phyloP scores from a whole-genome alignment of 2,113 vertebrate species.

The Larimichthys polyactis region DNA sequence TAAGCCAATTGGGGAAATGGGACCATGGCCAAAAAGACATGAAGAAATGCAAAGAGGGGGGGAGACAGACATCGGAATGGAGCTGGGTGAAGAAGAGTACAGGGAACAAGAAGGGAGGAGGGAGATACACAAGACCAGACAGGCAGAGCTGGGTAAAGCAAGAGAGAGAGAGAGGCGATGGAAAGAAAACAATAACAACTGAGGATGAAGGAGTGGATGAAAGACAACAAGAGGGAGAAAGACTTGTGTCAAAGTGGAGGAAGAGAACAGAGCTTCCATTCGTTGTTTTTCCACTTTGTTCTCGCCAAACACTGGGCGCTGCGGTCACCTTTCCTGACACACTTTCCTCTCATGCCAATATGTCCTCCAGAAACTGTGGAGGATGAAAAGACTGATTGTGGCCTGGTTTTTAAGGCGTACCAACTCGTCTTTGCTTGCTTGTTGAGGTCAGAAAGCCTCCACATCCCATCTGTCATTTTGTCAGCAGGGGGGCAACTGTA shows the following conservation, averaged over 20 bases:
- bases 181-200: constrained; percentile 33
- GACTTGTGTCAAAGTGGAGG: constrained; percentile 31
- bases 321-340: constrained; percentile 59
- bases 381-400: constrained; percentile 61
- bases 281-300: constrained; percentile 29
- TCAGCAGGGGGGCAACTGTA: constrained; percentile 65
- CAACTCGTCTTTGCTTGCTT: constrained; percentile 42
- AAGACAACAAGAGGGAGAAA: constrained; percentile 27
- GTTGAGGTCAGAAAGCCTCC: constrained; percentile 62
- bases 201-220: constrained; percentile 29
- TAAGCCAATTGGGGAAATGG: constrained; percentile 80
- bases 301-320: constrained; percentile 24
- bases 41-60: constrained; percentile 36
- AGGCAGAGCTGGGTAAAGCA: not conserved
- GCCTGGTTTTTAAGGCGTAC: constrained; percentile 50
- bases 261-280: constrained; percentile 25
- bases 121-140: constrained; percentile 32
- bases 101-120: constrained; percentile 9
- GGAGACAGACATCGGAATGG: not conserved
- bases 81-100: constrained; percentile 21
- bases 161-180: constrained; percentile 16
- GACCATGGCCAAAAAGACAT: constrained; percentile 73
- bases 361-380: constrained; percentile 50
- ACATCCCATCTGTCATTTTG: constrained; percentile 78
- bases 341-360: constrained; percentile 57